Conservation (phyloP, 2,888 invertebrate species). For the Chirona hameri region DNA sequence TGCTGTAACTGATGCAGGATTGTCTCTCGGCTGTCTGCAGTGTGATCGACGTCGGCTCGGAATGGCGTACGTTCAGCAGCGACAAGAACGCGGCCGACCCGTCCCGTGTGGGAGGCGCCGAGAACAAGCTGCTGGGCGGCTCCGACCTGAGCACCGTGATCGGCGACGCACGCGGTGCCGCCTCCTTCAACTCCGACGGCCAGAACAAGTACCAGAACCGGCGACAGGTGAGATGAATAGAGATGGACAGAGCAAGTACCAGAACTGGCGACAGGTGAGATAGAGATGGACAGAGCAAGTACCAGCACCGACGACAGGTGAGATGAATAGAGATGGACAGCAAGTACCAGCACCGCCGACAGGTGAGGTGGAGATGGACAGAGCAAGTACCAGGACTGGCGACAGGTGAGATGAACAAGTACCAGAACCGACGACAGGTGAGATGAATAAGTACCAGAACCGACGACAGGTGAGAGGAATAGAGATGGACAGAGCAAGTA, state of each 20-base stretch:
- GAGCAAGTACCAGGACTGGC: too few relatives aligned
- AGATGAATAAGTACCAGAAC: background rate
- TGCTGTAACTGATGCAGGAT: too few relatives aligned
- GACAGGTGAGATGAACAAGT: too few relatives aligned
- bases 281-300: too few relatives aligned
- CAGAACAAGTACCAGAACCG: conserved; percentile 61
- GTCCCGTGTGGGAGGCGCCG: conserved; percentile 98
- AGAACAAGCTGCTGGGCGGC: conserved; percentile 92
- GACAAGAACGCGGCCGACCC: conserved; percentile 96
- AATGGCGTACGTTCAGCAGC: conserved; percentile 99
- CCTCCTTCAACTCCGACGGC: conserved; percentile 84
- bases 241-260: too few relatives aligned
- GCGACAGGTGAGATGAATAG: conserved; percentile 53
- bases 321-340: too few relatives aligned
- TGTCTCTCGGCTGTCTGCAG: conserved; percentile 70
- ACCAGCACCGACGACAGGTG: too few relatives aligned
- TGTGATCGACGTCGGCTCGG: conserved; percentile 99
- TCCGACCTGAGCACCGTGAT: conserved; percentile 97
- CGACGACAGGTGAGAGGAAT: too few relatives aligned
- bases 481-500: conserved; percentile 48
- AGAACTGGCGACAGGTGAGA: conserved; percentile 60
- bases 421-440: background rate
- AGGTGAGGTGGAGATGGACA: too few relatives aligned
- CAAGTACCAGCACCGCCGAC: too few relatives aligned
- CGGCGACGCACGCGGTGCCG: conserved; percentile 66